Base-by-base conservation (phyloP, 92 coral and sea anemone species). In the Umimayanthus kanabou region DNA sequence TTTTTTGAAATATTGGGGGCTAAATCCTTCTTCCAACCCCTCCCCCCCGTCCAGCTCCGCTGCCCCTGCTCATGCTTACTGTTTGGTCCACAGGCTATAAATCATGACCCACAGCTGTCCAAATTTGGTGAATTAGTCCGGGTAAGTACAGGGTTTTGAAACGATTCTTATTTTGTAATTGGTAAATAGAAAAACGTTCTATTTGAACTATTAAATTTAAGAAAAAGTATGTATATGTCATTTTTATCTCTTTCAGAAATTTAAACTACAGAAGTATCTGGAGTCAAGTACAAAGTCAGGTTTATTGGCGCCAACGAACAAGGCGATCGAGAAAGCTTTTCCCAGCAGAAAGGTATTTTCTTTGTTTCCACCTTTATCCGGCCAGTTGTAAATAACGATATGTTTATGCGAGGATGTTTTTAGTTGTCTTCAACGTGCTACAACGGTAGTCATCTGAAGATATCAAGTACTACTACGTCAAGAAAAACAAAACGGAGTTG, bases 221-320 rank as follows among this genome's bases (percentile, higher is more conserved):
- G 2, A 53, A 53, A 53, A 47, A 53, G 14, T 47, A 53, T 53
- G 14, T 2, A 53, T 45, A 33, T 33, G 37, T 10, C 0, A 0
- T 9, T 47, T 47, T 47, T 47, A 10, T 53, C 11, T 53, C 42
- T 72, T 26, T 5, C 15, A 94, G 98, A 90, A 86, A 87, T 65
- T 89, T 84, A 87, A 87, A 30, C 89, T 94, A 61, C 89, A 93
- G 47, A 91, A 93, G 45, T 88, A 87, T 4, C 72, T 94, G 75
- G 88, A 85, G 39, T 91, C 98, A 6, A 89, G 82, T 71, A 80
- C 92, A 45, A 13, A 65, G 22, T 74, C 92, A 49, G 90, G 75
- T 40, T 64, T 93, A 66, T 33, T 93, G 61, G 98, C 98, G 13
- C 98, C 94, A 22, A 89, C 89, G 0, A 93, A 93, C 84, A 77